Conservation (phyloP, 2,113 vertebrate genomes). For the Chloroceryle aenea region DNA sequence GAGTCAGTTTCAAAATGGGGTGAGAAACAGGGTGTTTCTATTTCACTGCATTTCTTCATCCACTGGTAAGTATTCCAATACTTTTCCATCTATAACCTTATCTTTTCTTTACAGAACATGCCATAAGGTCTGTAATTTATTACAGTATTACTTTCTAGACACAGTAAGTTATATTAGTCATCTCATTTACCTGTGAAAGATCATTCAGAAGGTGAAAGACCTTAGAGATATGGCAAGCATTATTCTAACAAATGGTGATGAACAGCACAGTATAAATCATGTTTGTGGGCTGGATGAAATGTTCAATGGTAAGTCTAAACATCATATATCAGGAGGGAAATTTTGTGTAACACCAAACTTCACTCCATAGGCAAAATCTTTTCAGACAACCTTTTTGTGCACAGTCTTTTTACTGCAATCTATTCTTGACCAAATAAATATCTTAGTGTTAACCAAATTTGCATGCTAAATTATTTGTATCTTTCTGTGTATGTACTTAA, state of each 20-base stretch:
- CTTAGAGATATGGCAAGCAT: conserved; percentile 40
- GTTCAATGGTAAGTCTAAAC: conserved; percentile 43
- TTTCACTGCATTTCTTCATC: neutral
- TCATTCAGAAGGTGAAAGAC: conserved; percentile 66
- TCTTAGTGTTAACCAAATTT: neutral
- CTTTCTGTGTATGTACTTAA: neutral
- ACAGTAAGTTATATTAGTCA: conserved; percentile 53
- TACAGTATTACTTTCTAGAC: conserved; percentile 46
- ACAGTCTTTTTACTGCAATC: neutral
- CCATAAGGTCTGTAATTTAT: conserved; percentile 55
- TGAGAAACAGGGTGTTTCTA: accelerated
- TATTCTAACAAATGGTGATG: conserved; percentile 59
- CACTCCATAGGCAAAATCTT: conserved; percentile 11
- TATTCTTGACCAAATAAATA: neutral
- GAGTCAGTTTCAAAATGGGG: neutral
- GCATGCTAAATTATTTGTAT: neutral
- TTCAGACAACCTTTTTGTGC: neutral
- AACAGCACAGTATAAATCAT: conserved; percentile 62
- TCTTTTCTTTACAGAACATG: neutral
- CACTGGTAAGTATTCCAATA: neutral
- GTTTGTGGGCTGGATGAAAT: conserved; percentile 51
- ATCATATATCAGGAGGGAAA: conserved; percentile 45
- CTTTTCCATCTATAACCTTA: neutral
- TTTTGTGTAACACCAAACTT: conserved; percentile 62
- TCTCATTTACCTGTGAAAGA: conserved; percentile 61